phyloP scores from a whole-genome alignment of 2,797 vertebrate genomes.

The Scyliorhinus canicula region DNA sequence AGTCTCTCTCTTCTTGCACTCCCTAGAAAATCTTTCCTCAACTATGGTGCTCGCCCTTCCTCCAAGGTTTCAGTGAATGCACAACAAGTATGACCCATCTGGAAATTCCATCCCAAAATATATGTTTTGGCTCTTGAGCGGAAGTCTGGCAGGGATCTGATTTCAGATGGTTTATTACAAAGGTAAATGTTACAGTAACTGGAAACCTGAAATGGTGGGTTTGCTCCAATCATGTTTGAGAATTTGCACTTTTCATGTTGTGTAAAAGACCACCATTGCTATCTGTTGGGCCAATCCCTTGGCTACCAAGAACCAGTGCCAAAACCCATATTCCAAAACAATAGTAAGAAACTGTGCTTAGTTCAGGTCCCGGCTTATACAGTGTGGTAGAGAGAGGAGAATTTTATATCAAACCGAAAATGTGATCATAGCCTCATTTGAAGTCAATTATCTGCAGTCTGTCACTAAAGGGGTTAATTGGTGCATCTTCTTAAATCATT shows the following conservation, averaged over 20 bases:
- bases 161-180: background rate
- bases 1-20: background rate
- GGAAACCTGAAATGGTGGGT: background rate
- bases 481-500: background rate
- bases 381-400: background rate
- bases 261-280: background rate
- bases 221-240: background rate
- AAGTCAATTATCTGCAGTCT: background rate
- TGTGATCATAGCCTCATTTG: background rate
- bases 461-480: background rate
- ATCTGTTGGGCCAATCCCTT: background rate
- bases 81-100: background rate
- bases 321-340: background rate
- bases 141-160: background rate
- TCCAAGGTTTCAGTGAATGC: background rate
- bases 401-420: background rate
- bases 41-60: background rate
- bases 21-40: background rate
- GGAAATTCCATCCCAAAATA: background rate
- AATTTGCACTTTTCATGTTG: background rate
- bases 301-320: background rate
- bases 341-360: background rate
- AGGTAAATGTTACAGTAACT: background rate
- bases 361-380: background rate
- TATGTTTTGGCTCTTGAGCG: background rate